Evolutionary conservation across 2,113 vertebrate genomes (phyloP), one percentile per base, ranked within the genome.

Genomic region (Indicator indicator): DNA sequence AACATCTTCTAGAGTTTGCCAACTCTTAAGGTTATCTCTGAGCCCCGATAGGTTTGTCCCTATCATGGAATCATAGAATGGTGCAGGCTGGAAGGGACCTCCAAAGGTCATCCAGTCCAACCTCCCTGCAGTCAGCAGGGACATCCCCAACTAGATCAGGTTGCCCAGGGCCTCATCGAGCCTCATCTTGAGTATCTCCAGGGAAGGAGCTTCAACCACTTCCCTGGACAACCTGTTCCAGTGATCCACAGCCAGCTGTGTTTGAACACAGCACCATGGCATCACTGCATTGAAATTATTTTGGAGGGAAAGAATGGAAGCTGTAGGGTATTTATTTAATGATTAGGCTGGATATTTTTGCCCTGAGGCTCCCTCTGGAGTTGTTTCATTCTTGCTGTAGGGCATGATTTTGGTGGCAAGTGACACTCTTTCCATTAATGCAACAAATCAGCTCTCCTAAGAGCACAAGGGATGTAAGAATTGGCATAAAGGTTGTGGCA

Each of bases 21-120:
- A 15, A 28, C 91, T 83, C 52, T 72, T 54, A 30, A 38, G 28
- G 50, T 84, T 78, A 38, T 95, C 86, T 68, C 38, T 55, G 91
- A 18, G 12, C 48, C 23, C 18, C 40, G 9, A 48, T n/a, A 52
- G 19, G 9, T 74, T 86, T 85, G n/a, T 69, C 48, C 40, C 44
- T 85, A 14, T 42, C 42, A 42, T 42, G 15, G 13, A 42, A 15
- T 42, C 42, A 42, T 42, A 15, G 42, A 42, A 42, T 42, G 14
- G 42, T 36, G 36, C 42, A 14, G 42, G 42, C 15, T 42, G 13
- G 42, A 42, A 14, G 13, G 15, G 42, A 42, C 42, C 42, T 42
- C 15, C 15, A 42, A 42, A 42, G 14, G 15, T 42, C 42, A 42
- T 14, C 42, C 13, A 42, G 42, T 42, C 42, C 42, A 42, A 42